A percentile compares a stretch with the other conserved stretches of the same genome.
phyloP scores from a whole-genome alignment of 2,797 vertebrate genomes.

The Spinus olivaceus region DNA sequence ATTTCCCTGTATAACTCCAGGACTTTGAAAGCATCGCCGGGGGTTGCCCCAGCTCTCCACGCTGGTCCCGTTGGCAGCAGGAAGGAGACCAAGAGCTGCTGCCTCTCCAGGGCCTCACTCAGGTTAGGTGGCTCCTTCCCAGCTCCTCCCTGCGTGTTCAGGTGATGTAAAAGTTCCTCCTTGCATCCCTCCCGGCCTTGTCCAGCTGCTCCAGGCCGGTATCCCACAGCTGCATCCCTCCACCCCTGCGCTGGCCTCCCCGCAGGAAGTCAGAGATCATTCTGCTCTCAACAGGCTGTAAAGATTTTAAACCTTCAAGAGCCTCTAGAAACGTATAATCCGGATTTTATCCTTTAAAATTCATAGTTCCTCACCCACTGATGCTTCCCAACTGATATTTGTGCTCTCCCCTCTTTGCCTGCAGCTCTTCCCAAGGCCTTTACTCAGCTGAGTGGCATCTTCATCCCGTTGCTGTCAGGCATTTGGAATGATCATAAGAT shows the following conservation, averaged over 20 bases:
- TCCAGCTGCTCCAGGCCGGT: not conserved
- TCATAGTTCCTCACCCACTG: not conserved
- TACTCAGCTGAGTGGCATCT: not conserved
- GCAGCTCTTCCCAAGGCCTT: not conserved
- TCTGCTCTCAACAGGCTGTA: conserved; percentile 42
- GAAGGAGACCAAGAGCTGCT: not conserved
- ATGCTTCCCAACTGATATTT: not conserved
- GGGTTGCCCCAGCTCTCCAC: not conserved
- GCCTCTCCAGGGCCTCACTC: not conserved
- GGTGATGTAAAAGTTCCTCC: not conserved
- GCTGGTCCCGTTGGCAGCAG: not conserved
- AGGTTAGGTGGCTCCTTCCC: not conserved
- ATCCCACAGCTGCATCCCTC: not conserved
- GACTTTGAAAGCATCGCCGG: not conserved
- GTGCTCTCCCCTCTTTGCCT: not conserved
- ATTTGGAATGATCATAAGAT: not conserved
- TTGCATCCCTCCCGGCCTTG: not conserved
- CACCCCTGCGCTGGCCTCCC: not conserved
- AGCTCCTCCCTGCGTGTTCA: not conserved
- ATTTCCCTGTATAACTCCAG: not conserved
- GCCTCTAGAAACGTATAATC: not conserved
- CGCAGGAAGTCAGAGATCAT: conserved; percentile 25
- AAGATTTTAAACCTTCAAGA: conserved; percentile 46
- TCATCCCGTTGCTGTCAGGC: not conserved
- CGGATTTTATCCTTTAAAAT: not conserved